These are phyloP conservation scores for Ameiurus melas DNA, from an alignment of 2,113 vertebrate species.

Conservation along the genomic window DNA sequence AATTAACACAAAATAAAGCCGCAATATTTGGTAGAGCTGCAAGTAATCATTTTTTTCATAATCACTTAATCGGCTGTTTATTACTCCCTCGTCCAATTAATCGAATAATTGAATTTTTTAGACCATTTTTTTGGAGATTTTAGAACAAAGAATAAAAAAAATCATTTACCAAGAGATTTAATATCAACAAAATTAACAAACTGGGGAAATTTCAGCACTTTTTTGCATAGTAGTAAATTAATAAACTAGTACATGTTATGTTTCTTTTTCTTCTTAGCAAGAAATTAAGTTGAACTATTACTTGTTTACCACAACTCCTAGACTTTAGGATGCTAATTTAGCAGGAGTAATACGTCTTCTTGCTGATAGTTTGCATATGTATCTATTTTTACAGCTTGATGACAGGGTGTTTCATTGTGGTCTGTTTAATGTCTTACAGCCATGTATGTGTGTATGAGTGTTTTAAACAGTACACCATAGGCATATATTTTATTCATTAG, in stretches of 20 bases:
- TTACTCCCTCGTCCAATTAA: too few species aligned
- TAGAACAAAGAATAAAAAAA: too few species aligned
- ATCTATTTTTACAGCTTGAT: constrained; percentile 17
- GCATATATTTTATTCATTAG: constrained; percentile 43
- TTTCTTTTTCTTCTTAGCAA: constrained; percentile 4
- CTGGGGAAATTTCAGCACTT: background rate
- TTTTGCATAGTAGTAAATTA: background rate
- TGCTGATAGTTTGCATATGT: constrained; percentile 8
- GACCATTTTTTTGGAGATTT: background rate
- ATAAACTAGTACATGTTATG: background rate
- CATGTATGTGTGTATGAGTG: constrained; percentile 13
- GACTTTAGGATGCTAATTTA: background rate
- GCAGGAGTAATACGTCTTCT: background rate
- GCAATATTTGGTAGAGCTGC: too few species aligned
- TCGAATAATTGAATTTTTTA: too few species aligned
- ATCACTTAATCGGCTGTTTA: too few species aligned
- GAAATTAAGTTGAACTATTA: background rate
- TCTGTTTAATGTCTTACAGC: constrained; percentile 30
- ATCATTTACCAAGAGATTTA: background rate
- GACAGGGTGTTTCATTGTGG: constrained; percentile 27
- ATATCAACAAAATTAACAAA: background rate
- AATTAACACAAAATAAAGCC: too few species aligned
- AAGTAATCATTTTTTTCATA: too few species aligned
- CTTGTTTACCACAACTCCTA: background rate
- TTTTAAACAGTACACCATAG: constrained; percentile 22